phyloP scores from a whole-genome alignment of 2,888 invertebrate genomes.

The Lasioglossum zephyrum region DNA sequence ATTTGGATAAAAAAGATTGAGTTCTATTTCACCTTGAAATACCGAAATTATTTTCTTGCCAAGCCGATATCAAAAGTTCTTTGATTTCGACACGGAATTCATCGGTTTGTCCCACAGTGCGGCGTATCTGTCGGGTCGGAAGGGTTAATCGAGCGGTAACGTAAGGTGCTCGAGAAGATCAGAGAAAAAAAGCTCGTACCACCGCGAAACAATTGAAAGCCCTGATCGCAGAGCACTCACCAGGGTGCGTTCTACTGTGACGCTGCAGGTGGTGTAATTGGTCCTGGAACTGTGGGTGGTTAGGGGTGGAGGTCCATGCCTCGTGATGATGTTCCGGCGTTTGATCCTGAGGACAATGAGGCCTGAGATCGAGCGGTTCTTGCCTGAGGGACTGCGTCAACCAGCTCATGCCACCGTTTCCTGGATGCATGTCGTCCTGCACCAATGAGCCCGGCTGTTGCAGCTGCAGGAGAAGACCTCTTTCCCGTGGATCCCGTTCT shows the following conservation, averaged over 20 bases:
- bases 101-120: too few relatives aligned
- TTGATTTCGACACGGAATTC: too few relatives aligned
- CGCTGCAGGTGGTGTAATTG: conserved; percentile 77
- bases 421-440: conserved; percentile 78
- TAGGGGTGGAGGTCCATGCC: conserved; percentile 76
- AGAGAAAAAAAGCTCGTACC: neutral
- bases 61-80: too few relatives aligned
- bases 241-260: conserved; percentile 78
- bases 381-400: conserved; percentile 89
- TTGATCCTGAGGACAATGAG: conserved; percentile 87
- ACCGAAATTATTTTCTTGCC: too few relatives aligned
- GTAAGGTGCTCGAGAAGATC: neutral
- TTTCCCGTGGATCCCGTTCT: conserved; percentile 77
- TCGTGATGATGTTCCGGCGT: conserved; percentile 82
- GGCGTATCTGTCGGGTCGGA: neutral
- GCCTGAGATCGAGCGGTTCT: conserved; percentile 93
- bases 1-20: too few relatives aligned
- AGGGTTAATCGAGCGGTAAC: neutral
- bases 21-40: too few relatives aligned
- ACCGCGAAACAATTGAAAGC: neutral
- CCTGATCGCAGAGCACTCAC: conserved; percentile 45
- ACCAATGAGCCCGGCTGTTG: conserved; percentile 79
- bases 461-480: conserved; percentile 76
- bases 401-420: conserved; percentile 90
- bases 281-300: conserved; percentile 81